A percentile compares a stretch with the other conserved stretches of the same genome.
Conservation (phyloP, 2,888 invertebrate genomes). For the Lysandra coridon region DNA sequence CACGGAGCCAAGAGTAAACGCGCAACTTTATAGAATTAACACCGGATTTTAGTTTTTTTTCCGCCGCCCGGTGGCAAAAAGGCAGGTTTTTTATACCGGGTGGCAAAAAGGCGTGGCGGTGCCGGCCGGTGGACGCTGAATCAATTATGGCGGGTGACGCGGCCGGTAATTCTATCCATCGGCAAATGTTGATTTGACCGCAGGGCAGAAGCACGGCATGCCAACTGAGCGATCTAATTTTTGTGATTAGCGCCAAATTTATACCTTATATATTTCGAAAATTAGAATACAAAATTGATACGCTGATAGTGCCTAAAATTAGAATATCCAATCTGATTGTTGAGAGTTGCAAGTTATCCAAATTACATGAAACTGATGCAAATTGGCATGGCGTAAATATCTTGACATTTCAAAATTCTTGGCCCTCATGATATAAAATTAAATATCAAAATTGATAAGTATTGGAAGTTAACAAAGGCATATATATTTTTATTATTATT, state of each 20-base stretch:
- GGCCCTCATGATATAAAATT: too few species aligned
- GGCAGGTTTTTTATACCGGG: slow-evolving; percentile 48
- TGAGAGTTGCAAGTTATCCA: too few species aligned
- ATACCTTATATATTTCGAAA: neutral
- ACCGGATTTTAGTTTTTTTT: slow-evolving; percentile 63
- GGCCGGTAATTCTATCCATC: slow-evolving; percentile 74
- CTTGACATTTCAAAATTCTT: too few species aligned
- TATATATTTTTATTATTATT: too few species aligned
- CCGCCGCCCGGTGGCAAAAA: slow-evolving; percentile 55
- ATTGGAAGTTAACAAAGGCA: too few species aligned
- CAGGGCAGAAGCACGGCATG: slow-evolving; percentile 48
- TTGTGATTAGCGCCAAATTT: slow-evolving; percentile 43
- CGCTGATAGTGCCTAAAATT: too few species aligned
- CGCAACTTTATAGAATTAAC: slow-evolving; percentile 65
- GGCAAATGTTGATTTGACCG: slow-evolving; percentile 77
- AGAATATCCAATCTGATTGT: too few species aligned
- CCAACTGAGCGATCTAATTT: slow-evolving; percentile 54
- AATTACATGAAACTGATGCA: too few species aligned
- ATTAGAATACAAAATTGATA: neutral
- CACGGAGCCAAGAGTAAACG: slow-evolving; percentile 26
- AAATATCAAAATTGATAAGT: too few species aligned
- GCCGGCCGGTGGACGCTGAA: slow-evolving; percentile 61
- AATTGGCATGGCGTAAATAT: too few species aligned
- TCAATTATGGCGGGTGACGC: slow-evolving; percentile 73
- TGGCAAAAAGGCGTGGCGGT: slow-evolving; percentile 66